phyloP scores from a whole-genome alignment of 2,888 invertebrate species.

The Lagria hirta region DNA sequence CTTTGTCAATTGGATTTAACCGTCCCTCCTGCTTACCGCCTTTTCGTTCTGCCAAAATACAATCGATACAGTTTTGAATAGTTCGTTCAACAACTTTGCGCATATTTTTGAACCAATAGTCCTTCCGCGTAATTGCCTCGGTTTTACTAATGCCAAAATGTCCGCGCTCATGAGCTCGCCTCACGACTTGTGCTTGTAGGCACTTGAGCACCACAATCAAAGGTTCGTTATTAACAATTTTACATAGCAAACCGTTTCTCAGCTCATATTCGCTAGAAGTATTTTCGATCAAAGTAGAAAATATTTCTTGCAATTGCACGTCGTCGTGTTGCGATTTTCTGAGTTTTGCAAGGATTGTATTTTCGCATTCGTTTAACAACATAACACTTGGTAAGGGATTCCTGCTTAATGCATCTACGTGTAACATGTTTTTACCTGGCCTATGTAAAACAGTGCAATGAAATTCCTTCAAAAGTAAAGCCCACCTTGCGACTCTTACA shows the following conservation, averaged over 20 bases:
- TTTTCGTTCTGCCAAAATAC: slow-evolving; percentile 39
- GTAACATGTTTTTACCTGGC: slow-evolving; percentile 35
- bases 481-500: slow-evolving; percentile 42
- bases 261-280: slow-evolving; percentile 30
- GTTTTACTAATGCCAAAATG: slow-evolving; percentile 41
- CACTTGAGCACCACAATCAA: slow-evolving; percentile 39
- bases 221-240: slow-evolving; percentile 27
- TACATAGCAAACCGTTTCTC: slow-evolving; percentile 35
- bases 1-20: slow-evolving; percentile 40
- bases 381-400: too few relatives aligned
- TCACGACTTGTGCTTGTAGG: slow-evolving; percentile 46
- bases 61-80: slow-evolving; percentile 32
- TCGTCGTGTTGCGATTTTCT: slow-evolving; percentile 26
- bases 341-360: slow-evolving; percentile 2
- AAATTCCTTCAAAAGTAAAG: slow-evolving; percentile 38
- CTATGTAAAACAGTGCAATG: slow-evolving; percentile 38
- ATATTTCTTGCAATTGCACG: slow-evolving; percentile 30
- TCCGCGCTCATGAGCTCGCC: slow-evolving; percentile 42
- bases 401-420: slow-evolving; percentile 41
- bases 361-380: too few relatives aligned
- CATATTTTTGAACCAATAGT: slow-evolving; percentile 32
- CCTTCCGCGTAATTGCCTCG: slow-evolving; percentile 26
- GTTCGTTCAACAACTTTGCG: slow-evolving; percentile 28
- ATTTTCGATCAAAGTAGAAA: slow-evolving; percentile 28
- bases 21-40: slow-evolving; percentile 39